Evolutionary conservation across 1,140 invertebrate genomes (phyloP).

Genomic region (Hormaphis cornu): DNA sequence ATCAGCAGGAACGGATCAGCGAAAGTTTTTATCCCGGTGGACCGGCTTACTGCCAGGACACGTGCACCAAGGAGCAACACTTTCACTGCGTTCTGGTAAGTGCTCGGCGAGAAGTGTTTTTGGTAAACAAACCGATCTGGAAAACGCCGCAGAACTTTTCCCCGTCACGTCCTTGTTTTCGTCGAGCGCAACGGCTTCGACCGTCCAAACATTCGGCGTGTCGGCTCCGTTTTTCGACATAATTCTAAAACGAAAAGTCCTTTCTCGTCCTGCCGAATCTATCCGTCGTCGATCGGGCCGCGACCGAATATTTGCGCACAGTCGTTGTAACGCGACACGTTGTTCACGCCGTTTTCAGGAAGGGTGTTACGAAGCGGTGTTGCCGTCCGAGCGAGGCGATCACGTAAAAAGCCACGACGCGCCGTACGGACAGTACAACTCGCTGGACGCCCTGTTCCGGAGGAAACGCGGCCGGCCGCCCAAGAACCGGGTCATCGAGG

Average conservation of each 20-base stretch:
- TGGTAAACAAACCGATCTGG: too few species aligned
- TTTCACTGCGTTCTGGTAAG: slow-evolving; percentile 75
- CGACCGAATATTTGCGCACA: too few species aligned
- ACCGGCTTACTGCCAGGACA: slow-evolving; percentile 47
- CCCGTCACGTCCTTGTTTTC: too few species aligned
- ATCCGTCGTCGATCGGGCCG: too few species aligned
- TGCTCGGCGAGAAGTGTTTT: neutral
- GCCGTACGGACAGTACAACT: slow-evolving; percentile 53
- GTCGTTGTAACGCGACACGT: neutral
- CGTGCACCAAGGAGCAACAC: slow-evolving; percentile 73
- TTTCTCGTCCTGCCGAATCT: too few species aligned
- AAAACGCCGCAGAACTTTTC: too few species aligned
- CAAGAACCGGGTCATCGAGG: slow-evolving; percentile 82
- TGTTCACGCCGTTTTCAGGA: slow-evolving; percentile 58
- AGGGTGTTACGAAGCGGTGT: slow-evolving; percentile 73
- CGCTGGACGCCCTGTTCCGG: slow-evolving; percentile 78
- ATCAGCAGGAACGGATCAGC: slow-evolving; percentile 73
- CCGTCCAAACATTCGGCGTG: too few species aligned
- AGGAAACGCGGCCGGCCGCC: slow-evolving; percentile 81
- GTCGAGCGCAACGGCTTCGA: too few species aligned
- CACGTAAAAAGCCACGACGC: slow-evolving; percentile 82
- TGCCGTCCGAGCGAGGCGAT: slow-evolving; percentile 74
- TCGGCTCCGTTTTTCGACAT: neutral
- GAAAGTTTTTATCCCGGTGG: slow-evolving; percentile 67
- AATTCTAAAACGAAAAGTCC: too few species aligned